Percentiles rank a stretch among this genome's conserved stretches.
phyloP scores from a whole-genome alignment of 2,113 vertebrate species.

The Oophaga pumilio region DNA sequence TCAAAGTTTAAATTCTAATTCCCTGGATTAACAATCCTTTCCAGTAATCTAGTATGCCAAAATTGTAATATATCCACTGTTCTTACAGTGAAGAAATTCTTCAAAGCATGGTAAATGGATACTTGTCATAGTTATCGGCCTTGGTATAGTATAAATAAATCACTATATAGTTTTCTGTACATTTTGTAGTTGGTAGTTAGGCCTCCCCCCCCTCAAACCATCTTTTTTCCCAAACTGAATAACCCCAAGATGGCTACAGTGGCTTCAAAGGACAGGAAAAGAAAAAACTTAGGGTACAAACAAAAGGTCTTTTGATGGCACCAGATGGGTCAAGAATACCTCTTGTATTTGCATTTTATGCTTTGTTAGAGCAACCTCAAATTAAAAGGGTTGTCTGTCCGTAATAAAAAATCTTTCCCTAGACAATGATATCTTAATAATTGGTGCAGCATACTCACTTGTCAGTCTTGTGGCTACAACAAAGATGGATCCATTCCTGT shows the following conservation, averaged over 20 bases:
- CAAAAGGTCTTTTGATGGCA: background rate
- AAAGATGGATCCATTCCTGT: too few species aligned
- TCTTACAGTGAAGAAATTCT: background rate
- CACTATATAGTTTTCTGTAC: background rate
- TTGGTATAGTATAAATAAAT: background rate
- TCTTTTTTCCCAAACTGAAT: background rate
- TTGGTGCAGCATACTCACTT: too few species aligned
- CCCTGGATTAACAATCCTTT: too few species aligned
- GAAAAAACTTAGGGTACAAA: background rate
- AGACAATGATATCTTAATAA: too few species aligned
- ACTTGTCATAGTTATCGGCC: background rate
- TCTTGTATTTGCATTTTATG: background rate
- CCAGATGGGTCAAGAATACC: background rate
- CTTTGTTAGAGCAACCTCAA: background rate
- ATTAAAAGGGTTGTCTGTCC: too few species aligned
- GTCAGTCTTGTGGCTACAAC: too few species aligned
- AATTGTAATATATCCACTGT: too few species aligned
- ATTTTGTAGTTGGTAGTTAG: background rate
- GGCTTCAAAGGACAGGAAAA: background rate
- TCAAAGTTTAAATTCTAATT: too few species aligned
- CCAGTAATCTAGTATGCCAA: too few species aligned
- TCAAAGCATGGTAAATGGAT: background rate
- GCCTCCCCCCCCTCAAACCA: background rate
- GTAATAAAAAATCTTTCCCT: background rate
- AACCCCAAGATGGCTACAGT: background rate